phyloP scores from a whole-genome alignment of 2,797 vertebrate species.

The Crenuchus spilurus region DNA sequence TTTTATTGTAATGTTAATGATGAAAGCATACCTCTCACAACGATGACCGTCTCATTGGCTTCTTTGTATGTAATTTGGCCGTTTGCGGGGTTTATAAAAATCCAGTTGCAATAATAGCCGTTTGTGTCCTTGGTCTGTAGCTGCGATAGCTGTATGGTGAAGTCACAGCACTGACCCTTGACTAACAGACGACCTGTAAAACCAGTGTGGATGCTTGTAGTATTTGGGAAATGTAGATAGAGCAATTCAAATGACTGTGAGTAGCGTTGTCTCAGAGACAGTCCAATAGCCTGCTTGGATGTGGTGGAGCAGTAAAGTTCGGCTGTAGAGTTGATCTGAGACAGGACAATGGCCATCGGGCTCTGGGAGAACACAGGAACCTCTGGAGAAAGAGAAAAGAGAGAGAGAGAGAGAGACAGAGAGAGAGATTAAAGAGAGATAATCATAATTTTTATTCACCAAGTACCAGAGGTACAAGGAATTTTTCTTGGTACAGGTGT shows the following conservation, averaged over 20 bases:
- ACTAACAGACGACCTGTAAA: conserved; percentile 36
- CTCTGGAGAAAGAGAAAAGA: background rate
- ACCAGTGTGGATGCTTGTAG: rapidly evolving
- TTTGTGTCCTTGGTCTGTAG: conserved; percentile 63
- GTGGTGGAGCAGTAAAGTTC: conserved; percentile 62
- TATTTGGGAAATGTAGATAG: background rate
- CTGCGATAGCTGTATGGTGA: conserved; percentile 58
- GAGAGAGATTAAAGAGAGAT: background rate
- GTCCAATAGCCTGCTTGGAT: rapidly evolving
- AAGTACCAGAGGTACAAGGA: too few relatives aligned
- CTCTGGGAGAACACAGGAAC: conserved; percentile 45
- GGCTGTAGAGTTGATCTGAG: conserved; percentile 58
- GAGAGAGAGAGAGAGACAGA: background rate
- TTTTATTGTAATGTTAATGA: too few relatives aligned
- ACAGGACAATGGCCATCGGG: conserved; percentile 31
- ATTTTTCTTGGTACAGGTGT: too few relatives aligned
- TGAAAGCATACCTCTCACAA: conserved; percentile 9
- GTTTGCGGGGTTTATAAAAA: too few relatives aligned
- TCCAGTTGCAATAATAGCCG: conserved; percentile 68
- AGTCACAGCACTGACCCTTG: background rate
- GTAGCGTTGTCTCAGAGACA: conserved; percentile 55
- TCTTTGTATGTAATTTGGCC: background rate
- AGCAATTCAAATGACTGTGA: rapidly evolving
- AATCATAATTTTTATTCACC: too few relatives aligned
- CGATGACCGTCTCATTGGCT: conserved; percentile 12